Evolutionary conservation across 1,140 invertebrate species (phyloP).

Genomic region (Megathymus violae): DNA sequence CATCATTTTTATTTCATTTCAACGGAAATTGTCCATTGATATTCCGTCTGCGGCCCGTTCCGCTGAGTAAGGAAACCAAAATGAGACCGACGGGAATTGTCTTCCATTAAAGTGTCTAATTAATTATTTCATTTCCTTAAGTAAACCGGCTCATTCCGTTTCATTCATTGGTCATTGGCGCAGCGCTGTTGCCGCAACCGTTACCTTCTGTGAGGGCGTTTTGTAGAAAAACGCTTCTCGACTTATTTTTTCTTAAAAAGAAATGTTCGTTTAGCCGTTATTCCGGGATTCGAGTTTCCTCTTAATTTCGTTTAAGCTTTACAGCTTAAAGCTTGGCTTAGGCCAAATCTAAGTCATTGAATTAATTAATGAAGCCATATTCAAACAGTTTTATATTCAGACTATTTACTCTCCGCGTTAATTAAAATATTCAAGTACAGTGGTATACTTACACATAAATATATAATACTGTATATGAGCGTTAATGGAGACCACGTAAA

Average conservation of each 20-base stretch:
- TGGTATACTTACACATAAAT: no score
- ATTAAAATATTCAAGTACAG: no score
- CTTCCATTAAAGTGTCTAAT: slow-evolving; percentile 26
- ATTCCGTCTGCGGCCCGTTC: slow-evolving; percentile 25
- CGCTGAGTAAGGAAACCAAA: slow-evolving; percentile 33
- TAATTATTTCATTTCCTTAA: slow-evolving; percentile 34
- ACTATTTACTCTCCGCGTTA: no score
- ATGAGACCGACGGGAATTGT: slow-evolving; percentile 30
- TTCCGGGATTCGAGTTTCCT: neutral
- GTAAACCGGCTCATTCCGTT: slow-evolving; percentile 12
- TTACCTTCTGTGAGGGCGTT: slow-evolving; percentile 12
- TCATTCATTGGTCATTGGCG: slow-evolving; percentile 15
- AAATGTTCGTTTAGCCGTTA: neutral
- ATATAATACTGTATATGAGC: no score
- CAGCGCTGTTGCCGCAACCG: slow-evolving; percentile 16
- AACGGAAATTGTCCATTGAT: slow-evolving; percentile 7
- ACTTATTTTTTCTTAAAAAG: neutral
- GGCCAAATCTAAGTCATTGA: no score
- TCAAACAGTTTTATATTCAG: no score
- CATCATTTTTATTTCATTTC: neutral
- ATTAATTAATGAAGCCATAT: no score
- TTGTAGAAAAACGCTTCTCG: slow-evolving; percentile 11
- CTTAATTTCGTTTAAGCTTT: neutral
- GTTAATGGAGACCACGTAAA: no score
- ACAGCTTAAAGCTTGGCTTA: no score